phyloP scores from a whole-genome alignment of 2,113 vertebrate genomes.

The Ammospiza nelsoni region DNA sequence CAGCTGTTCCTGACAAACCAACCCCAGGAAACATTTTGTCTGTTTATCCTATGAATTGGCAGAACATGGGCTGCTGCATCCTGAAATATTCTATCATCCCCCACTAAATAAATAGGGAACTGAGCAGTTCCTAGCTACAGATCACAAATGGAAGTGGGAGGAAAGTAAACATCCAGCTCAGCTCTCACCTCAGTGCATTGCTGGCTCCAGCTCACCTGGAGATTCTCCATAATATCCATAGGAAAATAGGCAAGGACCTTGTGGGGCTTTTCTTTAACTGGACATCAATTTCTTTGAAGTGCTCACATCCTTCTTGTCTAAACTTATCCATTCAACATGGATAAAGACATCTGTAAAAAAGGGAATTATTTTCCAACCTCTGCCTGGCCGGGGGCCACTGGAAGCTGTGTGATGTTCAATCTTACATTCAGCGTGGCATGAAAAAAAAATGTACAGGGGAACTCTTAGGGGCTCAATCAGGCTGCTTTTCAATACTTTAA shows the following conservation, averaged over 20 bases:
- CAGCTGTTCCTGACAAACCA: constrained; percentile 10
- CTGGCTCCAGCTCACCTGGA: not conserved
- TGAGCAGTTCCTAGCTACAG: not conserved
- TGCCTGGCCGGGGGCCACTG: not conserved
- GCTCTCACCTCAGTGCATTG: not conserved
- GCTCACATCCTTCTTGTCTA: not conserved
- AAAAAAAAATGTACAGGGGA: not conserved
- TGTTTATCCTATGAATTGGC: constrained; percentile 26
- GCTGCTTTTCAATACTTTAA: not conserved
- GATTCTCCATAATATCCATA: not conserved
- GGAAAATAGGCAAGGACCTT: not conserved
- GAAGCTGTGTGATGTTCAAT: not conserved
- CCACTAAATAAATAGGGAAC: not conserved
- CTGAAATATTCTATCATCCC: constrained; percentile 30
- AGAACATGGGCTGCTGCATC: constrained; percentile 1
- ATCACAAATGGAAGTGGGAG: not conserved
- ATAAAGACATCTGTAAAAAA: not conserved
- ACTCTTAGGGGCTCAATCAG: not conserved
- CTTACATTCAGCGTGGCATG: not conserved
- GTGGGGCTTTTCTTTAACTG: not conserved
- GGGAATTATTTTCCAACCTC: not conserved
- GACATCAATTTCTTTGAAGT: not conserved
- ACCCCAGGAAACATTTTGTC: constrained; percentile 13
- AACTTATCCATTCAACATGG: not conserved
- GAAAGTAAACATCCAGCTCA: constrained; percentile 5